Base-by-base conservation (phyloP, 2,113 vertebrate species). In the Phasianus colchicus region DNA sequence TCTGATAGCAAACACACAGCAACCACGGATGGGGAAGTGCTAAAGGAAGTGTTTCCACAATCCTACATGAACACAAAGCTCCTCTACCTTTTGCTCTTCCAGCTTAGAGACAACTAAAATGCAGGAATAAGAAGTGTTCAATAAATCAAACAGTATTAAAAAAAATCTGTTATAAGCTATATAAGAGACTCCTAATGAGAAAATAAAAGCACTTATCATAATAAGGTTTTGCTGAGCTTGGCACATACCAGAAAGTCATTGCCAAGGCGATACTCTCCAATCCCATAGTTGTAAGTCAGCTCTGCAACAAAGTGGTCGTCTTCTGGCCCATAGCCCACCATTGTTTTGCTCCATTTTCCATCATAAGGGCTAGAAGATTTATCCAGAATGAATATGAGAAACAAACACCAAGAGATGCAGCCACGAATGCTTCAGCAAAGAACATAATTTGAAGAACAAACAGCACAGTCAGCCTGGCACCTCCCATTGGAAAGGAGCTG, bases 301-400 rank as follows among this genome's bases (percentile, higher is more conserved):
- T 99, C 99, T 70, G 98, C 98, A 24, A 99, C 99, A 92, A 99
- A 99, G 96, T 99, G 99, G 20, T 98, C 89, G 70, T 99, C 98
- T 82, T 99, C 99, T 54, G 99, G 98, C 24, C 99, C 99, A 4
- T 98, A 99, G 32, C 99, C 99, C 90, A 99, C 98, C 99, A 99
- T 99, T 1, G 99, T 99, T 98, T 99, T 99, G 97, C 99, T 99
- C 99, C 99, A 99, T 71, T 98, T 99, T 27, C 99, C 99, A 96
- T 99, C 99, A 42, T 99, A 99, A 29, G 99, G 99, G 18, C 99
- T 99, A 92, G 48, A 95, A 97, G 13, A 95, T 73, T 66, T 84
- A 74, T 61, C 48, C 48, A 6, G 2, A 66, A 6, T 1, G 6
- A 74, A 19, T 4, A 24, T 34, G 21, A 72, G 22, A 83, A 69